phyloP scores from a whole-genome alignment of 1,140 invertebrate species.

The Bombus superbus region DNA sequence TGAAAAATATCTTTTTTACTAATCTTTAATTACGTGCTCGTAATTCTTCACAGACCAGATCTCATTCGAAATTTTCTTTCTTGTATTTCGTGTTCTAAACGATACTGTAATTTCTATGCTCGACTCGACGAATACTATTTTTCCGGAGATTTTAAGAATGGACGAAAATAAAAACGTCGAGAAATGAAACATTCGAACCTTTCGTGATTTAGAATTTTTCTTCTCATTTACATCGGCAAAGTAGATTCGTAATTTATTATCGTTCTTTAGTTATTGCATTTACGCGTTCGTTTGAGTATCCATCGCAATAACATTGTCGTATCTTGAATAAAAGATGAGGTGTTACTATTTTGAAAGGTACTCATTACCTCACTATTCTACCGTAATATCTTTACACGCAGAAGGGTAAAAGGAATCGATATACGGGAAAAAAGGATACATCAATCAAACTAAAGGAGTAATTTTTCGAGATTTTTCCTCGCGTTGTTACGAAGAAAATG shows the following conservation, averaged over 20 bases:
- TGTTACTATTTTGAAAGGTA: background rate
- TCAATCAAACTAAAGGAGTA: background rate
- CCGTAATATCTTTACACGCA: background rate
- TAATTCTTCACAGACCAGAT: too few species aligned
- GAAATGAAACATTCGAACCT: too few species aligned
- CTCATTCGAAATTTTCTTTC: too few species aligned
- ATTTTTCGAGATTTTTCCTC: background rate
- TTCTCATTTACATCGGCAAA: background rate
- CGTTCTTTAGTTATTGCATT: background rate
- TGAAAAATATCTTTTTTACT: too few species aligned
- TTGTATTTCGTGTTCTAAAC: too few species aligned
- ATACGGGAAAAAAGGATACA: background rate
- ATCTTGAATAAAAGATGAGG: constrained; percentile 10
- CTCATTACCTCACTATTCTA: background rate
- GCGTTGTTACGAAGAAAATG: background rate
- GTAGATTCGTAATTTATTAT: background rate
- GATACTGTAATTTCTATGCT: too few species aligned
- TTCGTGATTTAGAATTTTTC: too few species aligned
- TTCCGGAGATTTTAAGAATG: too few species aligned
- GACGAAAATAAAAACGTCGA: too few species aligned
- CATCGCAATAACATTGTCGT: background rate
- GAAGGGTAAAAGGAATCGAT: background rate
- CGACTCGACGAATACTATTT: too few species aligned
- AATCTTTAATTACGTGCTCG: too few species aligned
- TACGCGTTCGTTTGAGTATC: background rate